These are phyloP conservation scores for Monopterus albus DNA, from an alignment of 2,113 vertebrate species.

Conservation along the genomic window DNA sequence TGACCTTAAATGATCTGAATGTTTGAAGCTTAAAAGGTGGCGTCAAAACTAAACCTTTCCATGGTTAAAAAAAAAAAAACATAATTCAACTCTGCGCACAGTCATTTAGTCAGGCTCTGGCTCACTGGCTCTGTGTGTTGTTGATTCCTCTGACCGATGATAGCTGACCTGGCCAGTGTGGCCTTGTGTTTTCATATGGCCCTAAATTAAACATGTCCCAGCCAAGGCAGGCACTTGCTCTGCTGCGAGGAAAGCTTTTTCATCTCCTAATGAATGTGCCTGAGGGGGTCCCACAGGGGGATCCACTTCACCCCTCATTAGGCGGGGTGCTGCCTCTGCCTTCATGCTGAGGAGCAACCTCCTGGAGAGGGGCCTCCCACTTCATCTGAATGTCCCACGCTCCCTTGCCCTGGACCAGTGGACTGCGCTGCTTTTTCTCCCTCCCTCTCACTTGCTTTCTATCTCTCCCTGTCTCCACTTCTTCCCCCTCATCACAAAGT, in stretches of 20 bases:
- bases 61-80: constrained; percentile 1
- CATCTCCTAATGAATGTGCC: constrained; percentile 87
- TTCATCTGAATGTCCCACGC: constrained; percentile 68
- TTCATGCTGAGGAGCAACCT: constrained; percentile 79
- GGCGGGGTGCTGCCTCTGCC: constrained; percentile 73
- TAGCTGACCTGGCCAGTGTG: constrained; percentile 59
- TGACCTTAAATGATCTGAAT: constrained; percentile 58
- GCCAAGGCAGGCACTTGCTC: constrained; percentile 70
- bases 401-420: constrained; percentile 63
- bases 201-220: constrained; percentile 83
- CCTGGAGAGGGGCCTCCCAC: constrained; percentile 72
- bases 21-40: constrained; percentile 30
- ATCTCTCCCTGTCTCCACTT: constrained; percentile 7
- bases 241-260: constrained; percentile 82
- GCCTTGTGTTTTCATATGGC: constrained; percentile 63
- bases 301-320: constrained; percentile 85
- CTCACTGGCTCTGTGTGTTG: constrained; percentile 27
- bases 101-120: constrained; percentile 23
- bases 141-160: constrained; percentile 46
- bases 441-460: constrained; percentile 5
- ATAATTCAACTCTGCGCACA: constrained; percentile 32
- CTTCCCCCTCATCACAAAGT: constrained; percentile 27
- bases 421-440: constrained; percentile 40
- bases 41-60: constrained; percentile 26
- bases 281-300: constrained; percentile 81